These are phyloP conservation scores for Eulimnadia texana DNA, from an alignment of 1,140 invertebrate genomes.

Conservation along the genomic window DNA sequence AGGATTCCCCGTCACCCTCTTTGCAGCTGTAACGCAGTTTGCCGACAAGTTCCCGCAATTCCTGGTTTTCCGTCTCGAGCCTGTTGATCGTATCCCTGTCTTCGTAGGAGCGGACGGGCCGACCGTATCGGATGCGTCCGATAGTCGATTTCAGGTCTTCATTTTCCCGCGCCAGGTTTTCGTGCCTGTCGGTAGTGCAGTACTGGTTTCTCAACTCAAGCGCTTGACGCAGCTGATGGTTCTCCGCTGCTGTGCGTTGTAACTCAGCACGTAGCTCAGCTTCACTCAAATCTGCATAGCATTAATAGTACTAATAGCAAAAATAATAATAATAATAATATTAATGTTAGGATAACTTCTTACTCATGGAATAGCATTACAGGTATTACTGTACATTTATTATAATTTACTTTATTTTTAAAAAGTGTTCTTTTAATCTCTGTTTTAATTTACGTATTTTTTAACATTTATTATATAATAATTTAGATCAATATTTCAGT, in stretches of 20 bases:
- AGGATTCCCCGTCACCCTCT: not conserved
- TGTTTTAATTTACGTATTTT: too few species aligned
- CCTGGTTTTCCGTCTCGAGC: conserved; percentile 5
- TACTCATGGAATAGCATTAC: too few species aligned
- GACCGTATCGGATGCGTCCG: conserved; percentile 1
- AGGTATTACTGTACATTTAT: too few species aligned
- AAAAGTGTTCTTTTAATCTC: not conserved
- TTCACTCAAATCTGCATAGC: not conserved
- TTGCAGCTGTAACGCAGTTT: conserved; percentile 7
- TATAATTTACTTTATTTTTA: not conserved
- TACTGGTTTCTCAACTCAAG: not conserved
- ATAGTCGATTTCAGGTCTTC: not conserved
- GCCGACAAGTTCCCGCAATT: conserved; percentile 1
- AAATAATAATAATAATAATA: too few species aligned
- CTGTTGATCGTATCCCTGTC: conserved; percentile 4
- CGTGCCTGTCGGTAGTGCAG: not conserved
- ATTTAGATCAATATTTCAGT: too few species aligned
- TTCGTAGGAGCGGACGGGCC: not conserved
- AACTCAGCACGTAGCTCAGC: not conserved
- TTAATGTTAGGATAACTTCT: too few species aligned
- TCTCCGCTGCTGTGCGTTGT: not conserved
- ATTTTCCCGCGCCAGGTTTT: not conserved
- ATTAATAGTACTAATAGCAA: too few species aligned
- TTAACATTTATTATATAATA: too few species aligned
- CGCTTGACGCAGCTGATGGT: not conserved